Evolutionary conservation across 37 sponge, comb jelly and placozoan species (phyloP).

Genomic region (Haliclona indistincta): DNA sequence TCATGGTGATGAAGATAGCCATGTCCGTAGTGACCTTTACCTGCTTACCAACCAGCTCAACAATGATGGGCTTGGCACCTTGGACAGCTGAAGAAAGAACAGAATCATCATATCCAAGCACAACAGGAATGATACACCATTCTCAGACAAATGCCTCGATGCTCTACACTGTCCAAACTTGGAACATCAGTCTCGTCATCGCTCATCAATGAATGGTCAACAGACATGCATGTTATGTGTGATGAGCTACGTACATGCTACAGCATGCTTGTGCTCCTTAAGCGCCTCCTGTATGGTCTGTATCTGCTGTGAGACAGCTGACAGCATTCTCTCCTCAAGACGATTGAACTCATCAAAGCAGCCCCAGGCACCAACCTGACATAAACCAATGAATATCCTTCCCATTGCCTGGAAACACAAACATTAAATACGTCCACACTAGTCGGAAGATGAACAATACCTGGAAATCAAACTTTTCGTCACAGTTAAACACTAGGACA

Average conservation of each 20-base stretch:
- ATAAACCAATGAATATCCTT: slow-evolving; percentile 96
- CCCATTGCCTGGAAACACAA: slow-evolving; percentile 87
- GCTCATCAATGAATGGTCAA: neutral
- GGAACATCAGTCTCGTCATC: neutral
- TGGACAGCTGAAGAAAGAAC: slow-evolving; percentile 1
- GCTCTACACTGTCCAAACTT: neutral
- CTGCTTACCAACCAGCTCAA: slow-evolving; percentile 93
- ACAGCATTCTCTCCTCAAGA: slow-evolving; percentile 97
- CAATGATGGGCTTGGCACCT: slow-evolving; percentile 59
- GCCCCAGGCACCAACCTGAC: slow-evolving; percentile 99
- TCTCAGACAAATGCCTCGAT: neutral
- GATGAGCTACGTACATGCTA: neutral
- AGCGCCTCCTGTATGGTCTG: slow-evolving; percentile 99
- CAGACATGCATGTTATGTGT: too few relatives aligned
- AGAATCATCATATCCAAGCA: neutral
- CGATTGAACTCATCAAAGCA: slow-evolving; percentile 99
- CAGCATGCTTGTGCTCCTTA: slow-evolving; percentile 57
- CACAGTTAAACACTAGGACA: slow-evolving; percentile 99
- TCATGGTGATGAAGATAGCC: slow-evolving; percentile 99
- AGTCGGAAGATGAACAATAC: slow-evolving; percentile 17
- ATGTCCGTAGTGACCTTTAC: slow-evolving; percentile 93
- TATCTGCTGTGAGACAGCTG: slow-evolving; percentile 97
- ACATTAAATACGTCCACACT: neutral
- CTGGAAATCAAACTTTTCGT: slow-evolving; percentile 92
- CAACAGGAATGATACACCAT: neutral